Evolutionary conservation across 2,113 vertebrate genomes (phyloP), one percentile per base, ranked within the genome.

Genomic region (Salvelinus alpinus): DNA sequence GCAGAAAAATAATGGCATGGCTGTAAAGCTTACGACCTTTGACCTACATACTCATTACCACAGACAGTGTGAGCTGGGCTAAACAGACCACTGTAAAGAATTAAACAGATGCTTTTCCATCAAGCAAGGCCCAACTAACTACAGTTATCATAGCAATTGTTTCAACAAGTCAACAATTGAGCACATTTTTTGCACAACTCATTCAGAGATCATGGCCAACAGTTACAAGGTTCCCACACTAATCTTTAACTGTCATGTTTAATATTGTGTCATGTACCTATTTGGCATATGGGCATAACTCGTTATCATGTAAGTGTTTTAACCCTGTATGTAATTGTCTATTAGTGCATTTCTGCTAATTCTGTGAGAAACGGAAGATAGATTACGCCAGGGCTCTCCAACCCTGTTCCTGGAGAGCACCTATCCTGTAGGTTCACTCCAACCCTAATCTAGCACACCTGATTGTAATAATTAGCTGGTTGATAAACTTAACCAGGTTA

Each of bases 11-110:
- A 90, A 87, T 82, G 84, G 86, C 76, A 57, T 29, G 68, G 84
- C 86, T 88, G 84, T 83, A 80, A 82, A 80, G 86, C 80, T 67
- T 67, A 18, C 82, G 89, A 90, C 87, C 89, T 89, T 82, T 88
- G 85, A 90, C 22, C 88, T 80, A 73, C 66, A 34, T 18, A 68
- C 65, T 80, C 71, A 83, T 79, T 73, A 72, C 66, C 77, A 80
- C 73, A 82, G 72, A 82, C 22, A 25, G 18, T 24, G 1, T 59
- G 78, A 16, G 65, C 60, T 73, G 68, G 74, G 59, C n/a, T 62
- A 7, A 62, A 62, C 67, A 69, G 67, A 66, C 54, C n/a, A 71
- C 59, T 48, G 34, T 11, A 3, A 79, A 77, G 73, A 85, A 80
- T 73, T 64, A 75, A 67, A 75, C 66, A 29, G 54, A 73, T 24